Percentiles rank a stretch among this genome's conserved stretches.
Conservation (phyloP, 2,113 vertebrate genomes). For the Apus apus region DNA sequence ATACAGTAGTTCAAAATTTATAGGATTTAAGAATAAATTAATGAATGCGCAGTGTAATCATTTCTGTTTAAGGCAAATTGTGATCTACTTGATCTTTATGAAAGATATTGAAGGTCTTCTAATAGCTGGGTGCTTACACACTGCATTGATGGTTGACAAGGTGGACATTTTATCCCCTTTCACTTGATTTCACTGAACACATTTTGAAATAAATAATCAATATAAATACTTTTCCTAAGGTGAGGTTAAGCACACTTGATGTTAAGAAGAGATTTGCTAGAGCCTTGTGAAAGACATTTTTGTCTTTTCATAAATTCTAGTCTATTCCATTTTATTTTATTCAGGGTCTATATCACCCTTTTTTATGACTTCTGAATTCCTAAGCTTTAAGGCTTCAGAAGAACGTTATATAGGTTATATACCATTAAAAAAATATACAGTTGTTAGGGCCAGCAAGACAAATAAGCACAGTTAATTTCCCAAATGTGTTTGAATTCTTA, state of each 20-base stretch:
- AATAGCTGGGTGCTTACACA: constrained; percentile 36
- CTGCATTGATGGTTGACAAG: neutral
- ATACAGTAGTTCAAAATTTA: constrained; percentile 54
- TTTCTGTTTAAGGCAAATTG: constrained; percentile 59
- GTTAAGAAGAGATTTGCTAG: neutral
- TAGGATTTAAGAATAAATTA: constrained; percentile 58
- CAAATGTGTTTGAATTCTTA: neutral
- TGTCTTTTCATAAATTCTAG: neutral
- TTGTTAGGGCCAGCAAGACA: neutral
- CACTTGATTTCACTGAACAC: neutral
- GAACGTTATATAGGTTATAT: neutral
- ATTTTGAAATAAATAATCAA: neutral
- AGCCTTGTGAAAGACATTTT: neutral
- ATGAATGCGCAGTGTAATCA: constrained; percentile 57
- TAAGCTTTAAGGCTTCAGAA: neutral
- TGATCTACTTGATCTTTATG: constrained; percentile 53
- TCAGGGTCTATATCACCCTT: neutral
- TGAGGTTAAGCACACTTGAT: neutral
- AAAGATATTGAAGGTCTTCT: constrained; percentile 29
- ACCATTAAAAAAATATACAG: neutral
- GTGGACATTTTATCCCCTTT: constrained; percentile 38
- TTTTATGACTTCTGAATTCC: neutral
- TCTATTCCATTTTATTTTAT: neutral
- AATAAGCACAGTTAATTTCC: neutral
- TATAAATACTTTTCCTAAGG: neutral